phyloP scores from a whole-genome alignment of 2,113 vertebrate species.

The Melospiza melodia region DNA sequence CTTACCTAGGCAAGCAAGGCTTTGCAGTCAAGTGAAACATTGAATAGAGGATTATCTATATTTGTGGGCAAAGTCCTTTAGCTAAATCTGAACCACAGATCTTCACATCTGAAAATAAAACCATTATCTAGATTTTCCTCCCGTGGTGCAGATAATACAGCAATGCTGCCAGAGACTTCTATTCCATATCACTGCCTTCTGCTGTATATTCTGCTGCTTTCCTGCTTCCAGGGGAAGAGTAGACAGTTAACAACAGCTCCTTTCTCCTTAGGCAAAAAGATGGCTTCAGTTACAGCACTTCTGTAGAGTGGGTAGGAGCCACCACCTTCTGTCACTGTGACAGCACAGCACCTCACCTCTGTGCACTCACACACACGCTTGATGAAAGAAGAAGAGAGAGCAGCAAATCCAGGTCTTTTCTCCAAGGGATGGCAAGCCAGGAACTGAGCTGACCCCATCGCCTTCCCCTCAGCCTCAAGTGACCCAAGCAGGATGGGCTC shows the following conservation, averaged over 20 bases:
- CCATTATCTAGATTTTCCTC: slow-evolving; percentile 13
- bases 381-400: neutral
- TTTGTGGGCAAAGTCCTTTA: neutral
- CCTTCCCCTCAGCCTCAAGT: neutral
- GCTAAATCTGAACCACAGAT: slow-evolving; percentile 22
- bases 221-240: neutral
- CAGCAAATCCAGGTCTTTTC: neutral
- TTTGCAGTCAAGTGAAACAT: neutral
- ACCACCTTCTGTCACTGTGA: neutral
- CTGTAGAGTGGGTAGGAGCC: neutral
- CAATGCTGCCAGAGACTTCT: neutral
- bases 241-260: neutral
- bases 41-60: slow-evolving; percentile 5
- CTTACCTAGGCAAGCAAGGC: neutral
- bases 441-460: neutral
- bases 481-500: neutral
- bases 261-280: neutral
- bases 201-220: neutral
- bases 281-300: neutral
- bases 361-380: neutral
- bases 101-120: slow-evolving; percentile 16
- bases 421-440: neutral
- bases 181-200: neutral
- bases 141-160: neutral
- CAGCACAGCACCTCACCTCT: neutral